Base-by-base conservation (phyloP, 2,888 invertebrate genomes). In the Drosophila emarginata region DNA sequence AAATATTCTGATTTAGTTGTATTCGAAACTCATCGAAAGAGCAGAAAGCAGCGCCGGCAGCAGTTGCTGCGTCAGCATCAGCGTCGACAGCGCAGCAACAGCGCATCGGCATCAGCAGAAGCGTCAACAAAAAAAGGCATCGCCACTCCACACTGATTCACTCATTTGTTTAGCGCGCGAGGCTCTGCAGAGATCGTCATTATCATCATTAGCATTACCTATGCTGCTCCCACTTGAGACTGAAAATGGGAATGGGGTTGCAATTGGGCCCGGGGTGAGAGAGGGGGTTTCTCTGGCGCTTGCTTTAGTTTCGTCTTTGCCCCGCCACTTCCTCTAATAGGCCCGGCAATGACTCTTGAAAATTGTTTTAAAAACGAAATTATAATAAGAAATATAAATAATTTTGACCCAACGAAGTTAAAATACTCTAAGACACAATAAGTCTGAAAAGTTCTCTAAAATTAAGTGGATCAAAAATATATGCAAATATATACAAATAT, bases 1-100 rank as follows among this genome's bases (percentile, higher is more conserved):
- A 89, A 90, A 90, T 45, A 45, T 89, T 90, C 90, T 90, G 89
- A 90, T 84, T 89, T 87, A 87, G 89, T 88, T 89, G 87, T 80
- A 77, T 85, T 88, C 80, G 82, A 85, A 85, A 87, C 82, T 85
- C 84, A 85, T 85, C 79, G 84, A 80, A 80, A 79, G 82, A 82
- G 82, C 87, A 84, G 71, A 79, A 69, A 76, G 76, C 80, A 67
- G 58, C 61, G 64, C 65, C 45, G 15, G 78, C 77, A 77, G 78
- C 52, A 74, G 59, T 62, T 12, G 58, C 58, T 57, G 79, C 77
- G 78, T 80, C 52, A 74, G 59, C 64, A 14, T 32, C 23, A 21
- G 58, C 58, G 63, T 21, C 64, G 54, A 5, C 70, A 40, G 64
- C 51, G 53, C 40, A 58, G 59, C 65, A 63, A 53, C 54, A 54